Evolutionary conservation across 1,140 invertebrate genomes (phyloP).

Genomic region (Drepana arcuata): DNA sequence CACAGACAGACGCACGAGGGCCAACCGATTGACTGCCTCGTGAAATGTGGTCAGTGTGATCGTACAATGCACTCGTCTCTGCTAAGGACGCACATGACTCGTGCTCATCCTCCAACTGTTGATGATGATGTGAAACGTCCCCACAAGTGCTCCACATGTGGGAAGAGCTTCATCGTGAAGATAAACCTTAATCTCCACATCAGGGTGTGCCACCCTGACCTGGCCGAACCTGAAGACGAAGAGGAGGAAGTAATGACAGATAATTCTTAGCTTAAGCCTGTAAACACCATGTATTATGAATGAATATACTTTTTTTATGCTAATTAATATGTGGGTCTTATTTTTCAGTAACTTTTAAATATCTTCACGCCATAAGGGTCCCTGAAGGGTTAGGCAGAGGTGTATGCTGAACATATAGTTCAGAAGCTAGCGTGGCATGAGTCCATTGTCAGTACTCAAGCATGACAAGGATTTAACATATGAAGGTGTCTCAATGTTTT

Average conservation of each 20-base stretch:
- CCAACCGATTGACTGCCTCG: constrained; percentile 52
- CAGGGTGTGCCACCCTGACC: constrained; percentile 54
- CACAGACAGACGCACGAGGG: constrained; percentile 58
- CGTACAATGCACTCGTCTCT: constrained; percentile 57
- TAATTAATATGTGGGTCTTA: constrained; percentile 10
- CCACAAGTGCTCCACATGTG: constrained; percentile 56
- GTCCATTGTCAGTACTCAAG: too few relatives aligned
- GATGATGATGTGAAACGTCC: constrained; percentile 60
- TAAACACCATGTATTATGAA: constrained; percentile 44
- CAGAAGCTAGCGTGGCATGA: too few relatives aligned
- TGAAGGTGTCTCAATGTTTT: too few relatives aligned
- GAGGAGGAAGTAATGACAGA: constrained; percentile 63
- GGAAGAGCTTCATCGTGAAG: constrained; percentile 62
- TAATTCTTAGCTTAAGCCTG: constrained; percentile 42
- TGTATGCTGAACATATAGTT: too few relatives aligned
- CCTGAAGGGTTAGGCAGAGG: too few relatives aligned
- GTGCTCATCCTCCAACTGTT: constrained; percentile 41
- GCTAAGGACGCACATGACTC: constrained; percentile 44
- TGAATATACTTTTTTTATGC: constrained; percentile 57
- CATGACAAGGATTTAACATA: too few relatives aligned
- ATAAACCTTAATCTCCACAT: constrained; percentile 63
- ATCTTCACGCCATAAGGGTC: too few relatives aligned
- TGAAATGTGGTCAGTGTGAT: constrained; percentile 59
- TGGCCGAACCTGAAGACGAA: constrained; percentile 57
- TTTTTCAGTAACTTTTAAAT: too few relatives aligned